Conservation (phyloP, 2,888 invertebrate species). For the Papilio gigon region DNA sequence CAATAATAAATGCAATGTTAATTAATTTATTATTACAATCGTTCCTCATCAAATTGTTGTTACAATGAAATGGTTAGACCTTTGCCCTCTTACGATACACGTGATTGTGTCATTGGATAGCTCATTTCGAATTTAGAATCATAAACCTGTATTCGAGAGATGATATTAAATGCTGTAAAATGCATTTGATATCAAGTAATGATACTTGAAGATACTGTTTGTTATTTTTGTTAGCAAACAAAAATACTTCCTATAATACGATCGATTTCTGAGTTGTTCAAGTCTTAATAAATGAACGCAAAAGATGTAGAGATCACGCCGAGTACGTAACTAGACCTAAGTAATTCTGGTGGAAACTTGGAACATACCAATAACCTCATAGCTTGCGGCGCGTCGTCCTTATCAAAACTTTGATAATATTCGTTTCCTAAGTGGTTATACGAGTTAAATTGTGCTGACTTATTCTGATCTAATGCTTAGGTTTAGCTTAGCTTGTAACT, state of each 20-base stretch:
- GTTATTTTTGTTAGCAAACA: neutral
- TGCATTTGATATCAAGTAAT: no score
- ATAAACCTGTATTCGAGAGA: no score
- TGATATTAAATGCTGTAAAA: no score
- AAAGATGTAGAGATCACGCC: slow-evolving; percentile 13
- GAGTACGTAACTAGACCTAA: slow-evolving; percentile 28
- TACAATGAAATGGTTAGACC: no score
- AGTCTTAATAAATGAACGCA: slow-evolving; percentile 15
- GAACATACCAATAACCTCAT: slow-evolving; percentile 25
- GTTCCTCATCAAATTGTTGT: no score
- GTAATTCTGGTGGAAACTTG: slow-evolving; percentile 27
- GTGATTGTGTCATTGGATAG: no score
- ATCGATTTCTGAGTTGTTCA: neutral
- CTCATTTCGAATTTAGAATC: no score
- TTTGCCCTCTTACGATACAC: no score
- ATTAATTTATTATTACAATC: neutral
- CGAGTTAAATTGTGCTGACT: slow-evolving; percentile 16
- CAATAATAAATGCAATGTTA: neutral
- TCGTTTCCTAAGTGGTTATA: slow-evolving; percentile 31
- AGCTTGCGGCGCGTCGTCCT: slow-evolving; percentile 30
- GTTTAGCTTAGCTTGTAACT: slow-evolving; percentile 9
- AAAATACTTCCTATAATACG: neutral
- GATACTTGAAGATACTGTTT: neutral
- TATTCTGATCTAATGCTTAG: slow-evolving; percentile 14
- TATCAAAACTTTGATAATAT: slow-evolving; percentile 39